Evolutionary conservation across 2,888 invertebrate genomes (phyloP), one percentile per base, ranked within the genome.

Genomic region (Imbricaverruca yamaguchii): DNA sequence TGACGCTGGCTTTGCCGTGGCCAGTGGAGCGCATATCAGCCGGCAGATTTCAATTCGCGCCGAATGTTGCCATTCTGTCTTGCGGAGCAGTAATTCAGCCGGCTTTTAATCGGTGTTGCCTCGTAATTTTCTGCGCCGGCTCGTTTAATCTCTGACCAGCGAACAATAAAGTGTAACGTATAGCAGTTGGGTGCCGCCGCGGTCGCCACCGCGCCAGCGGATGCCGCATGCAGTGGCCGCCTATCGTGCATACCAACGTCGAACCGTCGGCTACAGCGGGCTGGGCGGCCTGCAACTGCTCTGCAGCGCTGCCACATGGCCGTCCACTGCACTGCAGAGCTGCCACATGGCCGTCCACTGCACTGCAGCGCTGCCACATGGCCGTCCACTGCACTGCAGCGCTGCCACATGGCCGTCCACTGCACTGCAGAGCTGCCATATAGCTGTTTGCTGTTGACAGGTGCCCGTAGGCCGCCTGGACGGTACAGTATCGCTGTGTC

Each of bases 91-190:
- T 74, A 74, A 74, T 53, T 74, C 74, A 74, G 74, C 18, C 74
- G 6, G 53, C 15, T 53, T 74, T 74, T 74, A 74, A 74, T 74
- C 74, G 74, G 8, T 53, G 53, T 74, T 74, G 74, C 74, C 74
- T 74, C 74, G 74, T 74, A 74, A 74, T 53, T 74, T 25, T 74
- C 74, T 18, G 53, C 53, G 18, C 74, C 53, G 74, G 74, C 39
- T 23, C 53, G 74, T 74, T 74, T 74, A 23, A 74, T 74, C 74
- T 74, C 53, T n/a, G 39, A 6, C 21, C 53, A 53, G 53, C 53
- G 53, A 53, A 74, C 74, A 74, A 74, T 74, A 74, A 74, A 74
- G 23, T 6, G 74, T 74, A 74, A 74, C 53, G 18, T 74, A 74
- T 74, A 53, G 74, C 74, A 7, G 74, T 53, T 10, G 53, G 11